phyloP scores from a whole-genome alignment of 1,140 invertebrate species.

The Halesus radiatus region DNA sequence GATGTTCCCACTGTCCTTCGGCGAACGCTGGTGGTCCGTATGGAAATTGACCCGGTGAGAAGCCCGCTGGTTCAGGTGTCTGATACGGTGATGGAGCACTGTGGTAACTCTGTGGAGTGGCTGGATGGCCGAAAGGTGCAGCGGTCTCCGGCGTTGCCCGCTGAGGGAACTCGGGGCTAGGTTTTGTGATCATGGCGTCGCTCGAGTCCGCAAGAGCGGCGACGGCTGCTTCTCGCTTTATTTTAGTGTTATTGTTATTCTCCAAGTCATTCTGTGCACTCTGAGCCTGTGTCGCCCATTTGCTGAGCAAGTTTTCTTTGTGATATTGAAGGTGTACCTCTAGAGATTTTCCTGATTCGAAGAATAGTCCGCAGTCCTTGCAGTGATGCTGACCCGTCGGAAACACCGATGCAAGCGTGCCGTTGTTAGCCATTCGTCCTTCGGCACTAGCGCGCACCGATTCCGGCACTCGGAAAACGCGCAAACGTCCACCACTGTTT shows the following conservation, averaged over 20 bases:
- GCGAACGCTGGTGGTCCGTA: slow-evolving; percentile 60
- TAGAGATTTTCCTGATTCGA: slow-evolving; percentile 81
- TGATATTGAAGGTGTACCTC: slow-evolving; percentile 86
- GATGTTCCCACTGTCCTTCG: slow-evolving; percentile 67
- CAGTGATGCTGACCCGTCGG: slow-evolving; percentile 74
- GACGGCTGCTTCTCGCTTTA: slow-evolving; percentile 67
- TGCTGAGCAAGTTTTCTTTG: slow-evolving; percentile 80
- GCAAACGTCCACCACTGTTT: slow-evolving; percentile 24
- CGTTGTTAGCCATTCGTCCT: slow-evolving; percentile 69
- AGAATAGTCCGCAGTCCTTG: slow-evolving; percentile 80
- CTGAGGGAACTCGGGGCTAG: slow-evolving; percentile 72
- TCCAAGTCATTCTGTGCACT: slow-evolving; percentile 73
- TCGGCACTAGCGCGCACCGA: slow-evolving; percentile 38
- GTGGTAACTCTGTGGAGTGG: slow-evolving; percentile 74
- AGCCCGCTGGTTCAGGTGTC: slow-evolving; percentile 71
- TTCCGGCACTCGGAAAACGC: slow-evolving; percentile 11
- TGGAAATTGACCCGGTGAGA: slow-evolving; percentile 70
- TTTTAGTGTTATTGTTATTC: slow-evolving; percentile 78
- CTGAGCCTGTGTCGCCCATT: slow-evolving; percentile 78
- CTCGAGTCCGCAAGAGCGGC: slow-evolving; percentile 75
- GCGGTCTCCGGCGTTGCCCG: slow-evolving; percentile 71
- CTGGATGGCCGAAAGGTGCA: slow-evolving; percentile 71
- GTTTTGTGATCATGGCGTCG: slow-evolving; percentile 72
- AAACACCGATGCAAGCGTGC: slow-evolving; percentile 66
- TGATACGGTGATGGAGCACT: slow-evolving; percentile 73